These are phyloP conservation scores for Acromyrmex charruanus DNA, from an alignment of 1,140 invertebrate species.

Conservation along the genomic window DNA sequence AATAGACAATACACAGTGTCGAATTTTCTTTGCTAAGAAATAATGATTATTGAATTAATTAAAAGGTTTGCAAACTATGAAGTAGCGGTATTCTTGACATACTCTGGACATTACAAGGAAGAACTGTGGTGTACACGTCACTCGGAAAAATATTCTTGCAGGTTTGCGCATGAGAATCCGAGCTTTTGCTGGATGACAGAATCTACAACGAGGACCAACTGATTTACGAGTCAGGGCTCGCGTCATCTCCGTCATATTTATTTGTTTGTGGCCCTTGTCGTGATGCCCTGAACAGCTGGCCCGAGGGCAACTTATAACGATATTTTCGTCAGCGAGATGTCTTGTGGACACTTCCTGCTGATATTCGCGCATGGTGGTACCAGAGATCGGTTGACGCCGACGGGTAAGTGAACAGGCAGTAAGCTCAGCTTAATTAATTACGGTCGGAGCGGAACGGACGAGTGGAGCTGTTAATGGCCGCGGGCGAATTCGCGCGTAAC, in stretches of 20 bases:
- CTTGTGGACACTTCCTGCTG: slow-evolving; percentile 62
- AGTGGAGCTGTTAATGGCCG: slow-evolving; percentile 59
- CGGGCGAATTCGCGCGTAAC: slow-evolving; percentile 53
- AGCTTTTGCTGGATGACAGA: slow-evolving; percentile 45
- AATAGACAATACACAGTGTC: not conserved
- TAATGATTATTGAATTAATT: not conserved
- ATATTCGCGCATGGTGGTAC: slow-evolving; percentile 59
- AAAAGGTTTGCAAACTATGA: not conserved
- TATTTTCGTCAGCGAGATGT: slow-evolving; percentile 65
- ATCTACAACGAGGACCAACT: slow-evolving; percentile 25
- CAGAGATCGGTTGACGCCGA: slow-evolving; percentile 48
- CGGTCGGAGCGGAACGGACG: slow-evolving; percentile 58
- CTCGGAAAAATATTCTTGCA: slow-evolving; percentile 40
- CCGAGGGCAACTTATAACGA: slow-evolving; percentile 63
- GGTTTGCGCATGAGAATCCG: slow-evolving; percentile 28
- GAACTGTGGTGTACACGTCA: slow-evolving; percentile 7
- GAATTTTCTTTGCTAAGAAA: not conserved
- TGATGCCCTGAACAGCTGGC: slow-evolving; percentile 52
- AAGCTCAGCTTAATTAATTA: slow-evolving; percentile 67
- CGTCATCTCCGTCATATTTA: slow-evolving; percentile 63
- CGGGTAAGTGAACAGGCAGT: slow-evolving; percentile 61
- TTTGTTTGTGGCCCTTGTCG: slow-evolving; percentile 62
- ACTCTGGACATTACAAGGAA: not conserved
- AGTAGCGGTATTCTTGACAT: not conserved
- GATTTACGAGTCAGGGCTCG: slow-evolving; percentile 59